phyloP scores from a whole-genome alignment of 2,888 invertebrate species.

The Ctenicera cuprea region DNA sequence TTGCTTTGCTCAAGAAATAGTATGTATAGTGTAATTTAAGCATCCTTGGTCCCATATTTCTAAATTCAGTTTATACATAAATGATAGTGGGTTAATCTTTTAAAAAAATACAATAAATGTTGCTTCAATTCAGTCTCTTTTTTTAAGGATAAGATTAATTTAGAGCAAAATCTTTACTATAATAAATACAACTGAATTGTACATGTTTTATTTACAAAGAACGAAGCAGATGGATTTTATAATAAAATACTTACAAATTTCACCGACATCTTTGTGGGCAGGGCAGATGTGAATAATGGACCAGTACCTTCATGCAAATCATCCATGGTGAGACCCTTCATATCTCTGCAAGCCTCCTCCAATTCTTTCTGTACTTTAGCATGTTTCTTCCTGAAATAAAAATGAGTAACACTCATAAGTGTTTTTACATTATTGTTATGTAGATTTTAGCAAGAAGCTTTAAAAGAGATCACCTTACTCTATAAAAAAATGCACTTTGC shows the following conservation, averaged over 20 bases:
- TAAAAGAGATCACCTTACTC: constrained; percentile 16
- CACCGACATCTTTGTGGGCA: constrained; percentile 82
- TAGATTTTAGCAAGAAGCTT: constrained; percentile 19
- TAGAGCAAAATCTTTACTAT: no score
- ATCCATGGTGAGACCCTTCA: constrained; percentile 74
- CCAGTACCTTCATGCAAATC: constrained; percentile 73
- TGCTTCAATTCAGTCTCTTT: no score
- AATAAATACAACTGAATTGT: no score
- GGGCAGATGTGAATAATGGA: constrained; percentile 65
- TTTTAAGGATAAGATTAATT: no score
- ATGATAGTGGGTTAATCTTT: no score
- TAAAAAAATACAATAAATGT: no score
- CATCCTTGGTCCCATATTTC: no score
- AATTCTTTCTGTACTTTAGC: constrained; percentile 92
- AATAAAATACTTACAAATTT: constrained; percentile 85
- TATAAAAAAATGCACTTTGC: constrained; percentile 27
- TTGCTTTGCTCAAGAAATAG: no score
- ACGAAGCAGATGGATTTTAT: no score
- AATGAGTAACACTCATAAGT: constrained; percentile 56
- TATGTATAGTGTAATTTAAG: no score
- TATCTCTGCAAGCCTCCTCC: constrained; percentile 92
- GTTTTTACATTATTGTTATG: background rate
- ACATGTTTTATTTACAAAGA: no score
- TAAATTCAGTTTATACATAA: no score
- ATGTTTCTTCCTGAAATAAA: constrained; percentile 85